phyloP scores from a whole-genome alignment of 1,140 invertebrate species.

The Bombus breviceps region DNA sequence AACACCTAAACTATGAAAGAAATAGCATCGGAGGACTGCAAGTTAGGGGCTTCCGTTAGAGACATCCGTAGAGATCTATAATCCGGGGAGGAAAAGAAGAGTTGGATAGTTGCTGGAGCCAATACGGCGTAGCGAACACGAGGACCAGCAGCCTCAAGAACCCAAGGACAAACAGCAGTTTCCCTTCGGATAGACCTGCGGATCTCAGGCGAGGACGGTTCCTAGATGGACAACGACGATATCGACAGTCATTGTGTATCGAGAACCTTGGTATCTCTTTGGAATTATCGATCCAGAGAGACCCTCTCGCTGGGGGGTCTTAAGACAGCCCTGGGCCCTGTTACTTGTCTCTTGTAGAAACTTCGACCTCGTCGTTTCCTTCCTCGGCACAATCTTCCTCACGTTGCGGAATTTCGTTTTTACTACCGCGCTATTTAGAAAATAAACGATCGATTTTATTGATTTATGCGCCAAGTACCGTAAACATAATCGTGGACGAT shows the following conservation, averaged over 20 bases:
- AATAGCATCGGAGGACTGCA: constrained; percentile 31
- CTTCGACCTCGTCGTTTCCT: background rate
- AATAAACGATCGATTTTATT: no score
- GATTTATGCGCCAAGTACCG: no score
- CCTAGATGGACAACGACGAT: constrained; percentile 51
- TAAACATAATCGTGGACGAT: no score
- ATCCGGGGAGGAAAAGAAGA: constrained; percentile 6
- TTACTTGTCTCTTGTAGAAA: constrained; percentile 9
- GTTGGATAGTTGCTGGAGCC: background rate
- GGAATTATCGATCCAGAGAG: constrained; percentile 46
- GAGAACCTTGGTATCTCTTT: constrained; percentile 35
- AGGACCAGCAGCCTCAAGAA: no score
- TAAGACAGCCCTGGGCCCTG: background rate
- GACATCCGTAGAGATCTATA: no score
- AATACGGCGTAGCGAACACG: background rate
- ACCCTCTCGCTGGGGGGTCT: constrained; percentile 55
- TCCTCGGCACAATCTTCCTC: background rate
- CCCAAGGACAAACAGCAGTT: constrained; percentile 4
- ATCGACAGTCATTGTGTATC: constrained; percentile 60
- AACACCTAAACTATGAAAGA: background rate
- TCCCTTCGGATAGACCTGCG: background rate
- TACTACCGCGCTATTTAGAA: no score
- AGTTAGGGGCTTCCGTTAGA: background rate
- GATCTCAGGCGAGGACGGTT: background rate
- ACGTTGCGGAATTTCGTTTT: background rate